Conservation (phyloP, 1,140 invertebrate species). For the Atta texana region DNA sequence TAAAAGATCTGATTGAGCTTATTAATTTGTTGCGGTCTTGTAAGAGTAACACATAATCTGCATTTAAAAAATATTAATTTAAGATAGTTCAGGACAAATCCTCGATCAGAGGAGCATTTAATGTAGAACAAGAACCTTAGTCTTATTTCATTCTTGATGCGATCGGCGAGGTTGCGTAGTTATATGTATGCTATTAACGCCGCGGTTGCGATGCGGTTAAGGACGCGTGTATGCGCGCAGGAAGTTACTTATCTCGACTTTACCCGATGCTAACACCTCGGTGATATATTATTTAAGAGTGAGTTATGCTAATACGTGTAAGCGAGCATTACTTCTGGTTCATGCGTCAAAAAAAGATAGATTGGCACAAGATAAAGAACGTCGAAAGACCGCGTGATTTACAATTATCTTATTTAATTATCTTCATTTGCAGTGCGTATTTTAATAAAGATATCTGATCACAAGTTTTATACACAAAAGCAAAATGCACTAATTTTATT, state of each 20-base stretch:
- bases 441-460: background rate
- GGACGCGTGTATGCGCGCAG: slow-evolving; percentile 66
- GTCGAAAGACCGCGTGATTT: slow-evolving; percentile 12
- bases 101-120: slow-evolving; percentile 8
- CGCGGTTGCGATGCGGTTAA: slow-evolving; percentile 68
- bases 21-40: background rate
- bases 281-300: slow-evolving; percentile 81
- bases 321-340: slow-evolving; percentile 60
- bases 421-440: slow-evolving; percentile 4
- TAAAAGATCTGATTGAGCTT: too few relatives aligned
- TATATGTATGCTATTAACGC: slow-evolving; percentile 65
- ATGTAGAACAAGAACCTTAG: slow-evolving; percentile 28
- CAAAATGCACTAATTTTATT: background rate
- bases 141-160: slow-evolving; percentile 52
- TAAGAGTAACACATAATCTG: background rate
- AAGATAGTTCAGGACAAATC: background rate
- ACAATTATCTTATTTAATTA: slow-evolving; percentile 19
- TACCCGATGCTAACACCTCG: slow-evolving; percentile 67
- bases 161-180: slow-evolving; percentile 65
- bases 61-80: background rate
- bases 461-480: background rate
- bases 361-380: slow-evolving; percentile 9
- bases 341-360: slow-evolving; percentile 27
- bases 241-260: slow-evolving; percentile 79
- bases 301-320: slow-evolving; percentile 79